Evolutionary conservation across 2,888 invertebrate genomes (phyloP).

Genomic region (Pherbina coryleti): DNA sequence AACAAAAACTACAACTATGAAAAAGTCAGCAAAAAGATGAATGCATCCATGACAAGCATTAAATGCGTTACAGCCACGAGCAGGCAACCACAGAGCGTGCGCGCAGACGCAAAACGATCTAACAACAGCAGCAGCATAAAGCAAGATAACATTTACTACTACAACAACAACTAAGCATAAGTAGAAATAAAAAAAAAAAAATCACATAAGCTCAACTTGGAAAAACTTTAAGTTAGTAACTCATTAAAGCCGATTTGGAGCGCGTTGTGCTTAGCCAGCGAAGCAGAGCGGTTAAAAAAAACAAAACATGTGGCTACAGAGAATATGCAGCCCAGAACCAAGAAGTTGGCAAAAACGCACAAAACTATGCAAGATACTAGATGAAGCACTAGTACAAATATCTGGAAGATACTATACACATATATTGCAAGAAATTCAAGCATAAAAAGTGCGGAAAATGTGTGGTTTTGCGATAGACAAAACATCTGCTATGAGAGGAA

Average conservation of each 20-base stretch:
- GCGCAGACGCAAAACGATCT: constrained; percentile 8
- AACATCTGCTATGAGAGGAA: constrained; percentile 20
- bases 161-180: background rate
- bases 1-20: too few relatives aligned
- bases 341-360: background rate
- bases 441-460: constrained; percentile 14
- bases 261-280: constrained; percentile 1
- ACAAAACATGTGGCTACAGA: background rate
- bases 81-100: constrained; percentile 29
- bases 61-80: constrained; percentile 51
- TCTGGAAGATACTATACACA: background rate
- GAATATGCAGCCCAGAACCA: background rate
- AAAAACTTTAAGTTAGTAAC: constrained; percentile 20
- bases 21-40: constrained; percentile 1
- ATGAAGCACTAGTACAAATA: background rate
- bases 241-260: constrained; percentile 35
- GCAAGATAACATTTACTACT: background rate
- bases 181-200: background rate
- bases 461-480: constrained; percentile 28
- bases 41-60: constrained; percentile 61
- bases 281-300: constrained; percentile 20
- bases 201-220: constrained; percentile 1
- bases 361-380: background rate
- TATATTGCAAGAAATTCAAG: background rate
- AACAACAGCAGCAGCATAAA: background rate